Evolutionary conservation across 2,113 vertebrate genomes (phyloP).

Genomic region (Ancistrus triradiatus): DNA sequence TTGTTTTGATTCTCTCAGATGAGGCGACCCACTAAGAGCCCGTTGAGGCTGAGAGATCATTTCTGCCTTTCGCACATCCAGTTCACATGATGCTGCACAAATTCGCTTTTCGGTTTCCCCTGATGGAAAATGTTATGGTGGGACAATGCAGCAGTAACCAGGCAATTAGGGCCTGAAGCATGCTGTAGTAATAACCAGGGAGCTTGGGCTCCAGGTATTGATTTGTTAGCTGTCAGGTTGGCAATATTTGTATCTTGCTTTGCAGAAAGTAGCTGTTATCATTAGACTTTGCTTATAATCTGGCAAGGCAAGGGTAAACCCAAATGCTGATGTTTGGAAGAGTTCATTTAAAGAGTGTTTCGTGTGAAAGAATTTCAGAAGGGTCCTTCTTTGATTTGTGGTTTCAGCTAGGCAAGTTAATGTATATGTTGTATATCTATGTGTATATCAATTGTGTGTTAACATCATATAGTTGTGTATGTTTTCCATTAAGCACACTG

Average conservation of each 20-base stretch:
- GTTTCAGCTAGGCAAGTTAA: no score
- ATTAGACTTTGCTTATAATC: no score
- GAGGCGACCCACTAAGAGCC: neutral
- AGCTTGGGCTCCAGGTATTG: constrained; percentile 10
- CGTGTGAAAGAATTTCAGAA: no score
- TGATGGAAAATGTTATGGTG: constrained; percentile 30
- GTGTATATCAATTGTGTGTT: no score
- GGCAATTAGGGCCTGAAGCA: constrained; percentile 19
- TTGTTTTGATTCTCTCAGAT: constrained; percentile 24
- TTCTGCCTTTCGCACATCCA: constrained; percentile 24
- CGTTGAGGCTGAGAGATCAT: constrained; percentile 24
- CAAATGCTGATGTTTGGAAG: no score
- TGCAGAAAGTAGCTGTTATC: neutral
- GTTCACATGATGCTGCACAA: constrained; percentile 19
- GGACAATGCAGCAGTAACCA: constrained; percentile 21
- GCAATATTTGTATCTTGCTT: constrained; percentile 22
- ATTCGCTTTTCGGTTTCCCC: constrained; percentile 28
- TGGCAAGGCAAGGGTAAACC: no score
- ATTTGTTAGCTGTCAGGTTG: constrained; percentile 34
- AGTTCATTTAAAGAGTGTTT: no score
- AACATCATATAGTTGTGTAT: no score
- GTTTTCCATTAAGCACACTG: no score
- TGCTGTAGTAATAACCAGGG: constrained; percentile 7
- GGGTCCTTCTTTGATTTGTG: no score
- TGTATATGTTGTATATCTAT: no score